Evolutionary conservation across 2,113 vertebrate species (phyloP), one percentile per base, ranked within the genome.

Genomic region (Lamprologus lemairii): DNA sequence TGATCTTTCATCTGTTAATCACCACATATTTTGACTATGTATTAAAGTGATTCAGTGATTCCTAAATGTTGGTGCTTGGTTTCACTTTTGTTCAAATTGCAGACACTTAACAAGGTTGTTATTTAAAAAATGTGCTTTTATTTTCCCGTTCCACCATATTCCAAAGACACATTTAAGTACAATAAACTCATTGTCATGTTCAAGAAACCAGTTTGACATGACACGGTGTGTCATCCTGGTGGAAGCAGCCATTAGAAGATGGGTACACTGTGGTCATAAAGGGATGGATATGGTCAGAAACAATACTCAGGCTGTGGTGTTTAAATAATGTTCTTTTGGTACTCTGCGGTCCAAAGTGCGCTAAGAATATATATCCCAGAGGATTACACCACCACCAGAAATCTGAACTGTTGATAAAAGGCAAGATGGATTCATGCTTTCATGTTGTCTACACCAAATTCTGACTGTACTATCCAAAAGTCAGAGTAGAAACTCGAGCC

Each of bases 1-100:
- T 57, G 84, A 90, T 87, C 35, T 51, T 49, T 81, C 40, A 63
- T 81, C 33, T 75, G 31, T 85, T 85, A 86, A 90, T 82, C 80
- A 7, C 35, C 80, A 19, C 11, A 86, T 65, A 85, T 81, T 87
- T 68, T 65, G 21, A 37, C 31, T 68, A 13, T 53, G 17, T 80
- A 2, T 21, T 53, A 53, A 45, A 45, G 23, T 7, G 42, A 75
- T 49, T 75, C 42, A 5, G 16, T 37, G 1, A 37, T n/a, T 65
- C 63, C 63, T 68, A 68, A 68, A 5, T 21, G 19, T 68, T 68
- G 63, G 33, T 68, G 35, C 31, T 68, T 68, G 33, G 19, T 40
- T 68, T 68, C 63, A 0, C 33, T 68, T 68, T 68, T 40, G 19
- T 68, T 37, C 19, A 40, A 21, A 68, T 40, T 68, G 33, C 33